These are phyloP conservation scores for Drymodes brunneopygia DNA, from an alignment of 2,113 vertebrate species.

Conservation along the genomic window DNA sequence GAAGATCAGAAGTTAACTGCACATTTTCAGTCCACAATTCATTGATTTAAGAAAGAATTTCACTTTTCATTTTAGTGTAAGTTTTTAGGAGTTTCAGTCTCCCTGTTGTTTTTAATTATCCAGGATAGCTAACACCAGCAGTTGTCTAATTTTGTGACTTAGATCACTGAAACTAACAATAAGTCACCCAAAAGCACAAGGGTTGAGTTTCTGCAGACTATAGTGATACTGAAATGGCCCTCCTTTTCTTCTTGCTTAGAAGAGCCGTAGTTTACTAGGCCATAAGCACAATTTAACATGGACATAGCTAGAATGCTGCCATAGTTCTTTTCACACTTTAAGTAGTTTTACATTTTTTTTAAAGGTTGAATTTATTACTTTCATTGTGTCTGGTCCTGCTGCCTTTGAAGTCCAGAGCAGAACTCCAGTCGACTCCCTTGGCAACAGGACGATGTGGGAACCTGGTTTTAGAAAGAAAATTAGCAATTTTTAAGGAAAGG, in stretches of 20 bases:
- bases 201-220: conserved; percentile 59
- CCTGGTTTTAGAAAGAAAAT: background rate
- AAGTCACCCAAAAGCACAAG: conserved; percentile 75
- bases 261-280: conserved; percentile 51
- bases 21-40: background rate
- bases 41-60: background rate
- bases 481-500: conserved; percentile 10
- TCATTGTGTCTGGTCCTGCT: background rate
- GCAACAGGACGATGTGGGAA: background rate
- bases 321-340: conserved; percentile 46
- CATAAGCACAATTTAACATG: conserved; percentile 58
- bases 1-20: background rate
- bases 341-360: conserved; percentile 7
- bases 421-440: background rate
- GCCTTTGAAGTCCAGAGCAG: conserved; percentile 18
- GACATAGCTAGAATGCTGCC: conserved; percentile 26
- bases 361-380: conserved; percentile 41
- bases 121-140: conserved; percentile 64
- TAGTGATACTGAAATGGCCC: conserved; percentile 59
- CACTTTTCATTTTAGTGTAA: background rate
- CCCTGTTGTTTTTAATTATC: background rate
- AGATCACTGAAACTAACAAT: conserved; percentile 41
- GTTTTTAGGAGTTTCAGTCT: background rate
- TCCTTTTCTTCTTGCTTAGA: conserved; percentile 50
- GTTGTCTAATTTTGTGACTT: conserved; percentile 47